Conservation (phyloP, 1,140 invertebrate species). For the Mizuhopecten yessoensis region DNA sequence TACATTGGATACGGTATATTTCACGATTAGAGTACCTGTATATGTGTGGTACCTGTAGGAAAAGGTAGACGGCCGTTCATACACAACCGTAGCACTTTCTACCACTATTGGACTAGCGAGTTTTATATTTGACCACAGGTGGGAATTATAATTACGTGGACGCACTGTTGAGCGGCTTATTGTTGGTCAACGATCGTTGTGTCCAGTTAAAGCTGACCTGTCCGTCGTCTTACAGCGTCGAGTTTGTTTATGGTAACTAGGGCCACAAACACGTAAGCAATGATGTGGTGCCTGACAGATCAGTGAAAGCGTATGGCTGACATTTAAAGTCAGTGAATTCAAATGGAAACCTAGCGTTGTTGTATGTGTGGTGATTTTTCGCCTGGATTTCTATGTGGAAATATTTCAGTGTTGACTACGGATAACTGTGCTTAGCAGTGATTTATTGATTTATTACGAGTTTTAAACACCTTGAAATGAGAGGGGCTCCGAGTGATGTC, state of each 20-base stretch:
- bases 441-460: neutral
- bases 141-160: neutral
- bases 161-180: neutral
- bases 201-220: neutral
- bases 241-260: conserved; percentile 6
- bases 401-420: neutral
- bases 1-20: neutral
- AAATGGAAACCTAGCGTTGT: neutral
- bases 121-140: neutral
- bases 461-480: neutral
- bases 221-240: neutral
- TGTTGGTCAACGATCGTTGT: conserved; percentile 10
- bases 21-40: neutral
- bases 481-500: neutral
- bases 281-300: neutral
- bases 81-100: too few relatives aligned
- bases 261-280: conserved; percentile 5
- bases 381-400: neutral
- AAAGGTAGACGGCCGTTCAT: neutral
- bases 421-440: neutral
- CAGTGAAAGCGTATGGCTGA: neutral
- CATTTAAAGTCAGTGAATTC: neutral
- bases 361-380: neutral
- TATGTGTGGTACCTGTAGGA: neutral
- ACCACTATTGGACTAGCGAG: too few relatives aligned